Percentiles rank a stretch among this genome's conserved stretches.
Conservation (phyloP, 2,113 vertebrate genomes). For the Phalacrocorax pelagicus region DNA sequence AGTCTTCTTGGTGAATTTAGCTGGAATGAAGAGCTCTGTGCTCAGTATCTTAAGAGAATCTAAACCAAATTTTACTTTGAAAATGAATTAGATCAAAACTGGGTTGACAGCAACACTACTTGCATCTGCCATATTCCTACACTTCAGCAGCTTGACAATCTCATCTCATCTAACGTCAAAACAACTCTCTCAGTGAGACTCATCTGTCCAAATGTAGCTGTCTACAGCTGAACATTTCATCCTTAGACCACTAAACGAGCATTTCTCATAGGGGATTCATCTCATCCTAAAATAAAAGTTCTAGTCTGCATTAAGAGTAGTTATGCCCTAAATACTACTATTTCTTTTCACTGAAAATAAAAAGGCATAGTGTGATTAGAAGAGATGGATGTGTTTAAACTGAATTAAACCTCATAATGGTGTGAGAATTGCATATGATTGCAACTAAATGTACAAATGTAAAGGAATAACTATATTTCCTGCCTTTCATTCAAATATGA, state of each 20-base stretch:
- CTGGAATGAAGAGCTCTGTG: background rate
- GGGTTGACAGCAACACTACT: background rate
- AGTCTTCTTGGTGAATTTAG: background rate
- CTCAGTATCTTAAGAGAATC: background rate
- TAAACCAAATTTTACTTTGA: background rate
- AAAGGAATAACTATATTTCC: background rate
- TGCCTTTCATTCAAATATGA: background rate
- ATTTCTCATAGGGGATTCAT: background rate
- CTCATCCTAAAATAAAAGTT: background rate
- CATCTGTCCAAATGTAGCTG: background rate
- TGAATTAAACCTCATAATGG: background rate
- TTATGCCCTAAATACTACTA: background rate
- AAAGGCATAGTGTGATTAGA: background rate
- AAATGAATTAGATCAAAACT: background rate
- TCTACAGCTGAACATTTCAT: background rate
- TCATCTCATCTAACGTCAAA: background rate
- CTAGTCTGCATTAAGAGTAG: background rate
- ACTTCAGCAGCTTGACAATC: background rate
- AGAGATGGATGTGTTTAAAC: background rate
- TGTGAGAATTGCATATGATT: background rate
- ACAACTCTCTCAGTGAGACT: background rate
- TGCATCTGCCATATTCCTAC: background rate
- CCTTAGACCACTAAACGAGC: background rate
- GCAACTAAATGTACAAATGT: background rate
- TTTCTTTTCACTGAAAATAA: background rate